These are phyloP conservation scores for Amblyteles armatorius DNA, from an alignment of 2,888 invertebrate species.

Conservation along the genomic window DNA sequence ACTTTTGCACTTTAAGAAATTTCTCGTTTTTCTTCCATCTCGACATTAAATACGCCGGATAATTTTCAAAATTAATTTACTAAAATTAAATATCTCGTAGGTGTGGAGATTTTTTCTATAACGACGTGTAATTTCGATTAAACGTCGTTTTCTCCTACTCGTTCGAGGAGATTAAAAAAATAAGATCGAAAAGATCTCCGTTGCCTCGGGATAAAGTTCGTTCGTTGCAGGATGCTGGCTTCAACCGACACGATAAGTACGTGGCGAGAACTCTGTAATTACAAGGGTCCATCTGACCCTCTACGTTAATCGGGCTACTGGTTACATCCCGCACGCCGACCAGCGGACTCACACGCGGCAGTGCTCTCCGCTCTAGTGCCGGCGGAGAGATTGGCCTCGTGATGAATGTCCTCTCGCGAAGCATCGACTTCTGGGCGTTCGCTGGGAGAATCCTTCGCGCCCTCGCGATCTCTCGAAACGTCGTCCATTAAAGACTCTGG, in stretches of 20 bases:
- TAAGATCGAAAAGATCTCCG: background rate
- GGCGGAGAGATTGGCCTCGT: slow-evolving; percentile 52
- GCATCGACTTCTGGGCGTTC: slow-evolving; percentile 60
- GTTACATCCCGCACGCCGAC: slow-evolving; percentile 44
- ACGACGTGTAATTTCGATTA: too few relatives aligned
- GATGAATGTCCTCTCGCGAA: slow-evolving; percentile 68
- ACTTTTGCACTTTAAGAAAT: background rate
- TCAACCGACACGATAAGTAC: slow-evolving; percentile 23
- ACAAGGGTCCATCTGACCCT: slow-evolving; percentile 58
- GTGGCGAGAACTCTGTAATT: slow-evolving; percentile 71
- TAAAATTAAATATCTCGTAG: background rate
- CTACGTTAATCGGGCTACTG: slow-evolving; percentile 65
- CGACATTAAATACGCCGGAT: background rate
- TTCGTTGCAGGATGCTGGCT: slow-evolving; percentile 16
- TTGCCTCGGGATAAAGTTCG: slow-evolving; percentile 14
- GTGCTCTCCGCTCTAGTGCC: background rate
- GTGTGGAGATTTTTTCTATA: background rate
- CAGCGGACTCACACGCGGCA: slow-evolving; percentile 11
- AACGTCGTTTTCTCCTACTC: background rate
- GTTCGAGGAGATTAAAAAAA: background rate
- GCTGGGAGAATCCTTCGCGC: slow-evolving; percentile 56
- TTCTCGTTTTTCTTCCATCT: background rate
- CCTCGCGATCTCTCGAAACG: slow-evolving; percentile 43
- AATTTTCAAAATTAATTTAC: background rate
- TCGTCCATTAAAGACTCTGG: slow-evolving; percentile 51